Percentiles rank a stretch among this genome's conserved stretches.
Conservation (phyloP, 2,797 vertebrate species). For the Cyclura pinguis region DNA sequence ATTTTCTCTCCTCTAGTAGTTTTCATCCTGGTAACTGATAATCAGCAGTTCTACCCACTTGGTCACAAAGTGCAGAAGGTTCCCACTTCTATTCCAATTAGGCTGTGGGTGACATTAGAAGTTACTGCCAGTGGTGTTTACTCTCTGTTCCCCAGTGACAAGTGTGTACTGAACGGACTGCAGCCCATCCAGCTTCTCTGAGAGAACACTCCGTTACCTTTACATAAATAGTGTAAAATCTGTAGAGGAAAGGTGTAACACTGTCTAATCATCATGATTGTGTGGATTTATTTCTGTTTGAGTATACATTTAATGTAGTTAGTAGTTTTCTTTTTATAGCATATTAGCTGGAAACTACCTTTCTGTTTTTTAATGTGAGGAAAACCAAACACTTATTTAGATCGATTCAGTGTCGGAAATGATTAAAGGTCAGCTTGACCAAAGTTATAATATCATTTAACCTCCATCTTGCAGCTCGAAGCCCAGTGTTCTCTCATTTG, state of each 20-base stretch:
- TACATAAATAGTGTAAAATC: too few species aligned
- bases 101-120: not conserved
- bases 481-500: constrained; percentile 95
- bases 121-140: not conserved
- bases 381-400: constrained; percentile 50
- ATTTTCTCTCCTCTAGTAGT: not conserved
- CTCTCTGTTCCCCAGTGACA: not conserved
- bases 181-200: not conserved
- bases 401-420: constrained; percentile 49
- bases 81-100: not conserved
- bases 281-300: not conserved
- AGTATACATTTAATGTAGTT: not conserved
- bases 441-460: not conserved
- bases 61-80: too few species aligned
- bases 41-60: not conserved
- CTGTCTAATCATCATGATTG: not conserved
- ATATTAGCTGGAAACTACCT: not conserved
- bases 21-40: not conserved
- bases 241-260: not conserved
- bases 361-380: not conserved
- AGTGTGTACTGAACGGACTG: not conserved
- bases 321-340: not conserved
- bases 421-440: constrained; percentile 55
- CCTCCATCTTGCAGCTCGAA: constrained; percentile 84
- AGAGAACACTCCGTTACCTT: not conserved